Conservation (phyloP, 2,888 invertebrate species). For the Spodoptera picta region DNA sequence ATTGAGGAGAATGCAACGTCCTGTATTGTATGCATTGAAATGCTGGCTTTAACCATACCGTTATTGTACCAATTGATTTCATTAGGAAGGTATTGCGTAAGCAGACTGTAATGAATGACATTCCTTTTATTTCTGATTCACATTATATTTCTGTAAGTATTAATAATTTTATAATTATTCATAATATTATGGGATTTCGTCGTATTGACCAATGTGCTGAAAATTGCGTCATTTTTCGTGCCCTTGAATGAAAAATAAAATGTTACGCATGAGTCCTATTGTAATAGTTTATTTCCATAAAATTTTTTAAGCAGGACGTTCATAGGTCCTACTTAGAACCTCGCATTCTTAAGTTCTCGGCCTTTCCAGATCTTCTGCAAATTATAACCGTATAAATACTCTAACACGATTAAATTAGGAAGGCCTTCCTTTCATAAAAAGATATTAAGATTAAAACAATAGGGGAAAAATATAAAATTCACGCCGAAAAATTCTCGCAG, state of each 20-base stretch:
- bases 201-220: too few species aligned
- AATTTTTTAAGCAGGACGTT: background rate
- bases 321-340: too few species aligned
- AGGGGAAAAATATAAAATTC: slow-evolving; percentile 30
- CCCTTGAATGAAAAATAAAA: too few species aligned
- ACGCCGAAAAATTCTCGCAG: slow-evolving; percentile 17
- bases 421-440: slow-evolving; percentile 32
- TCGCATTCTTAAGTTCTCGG: background rate
- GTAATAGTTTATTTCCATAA: background rate
- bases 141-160: too few species aligned
- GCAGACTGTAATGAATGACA: too few species aligned
- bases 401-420: slow-evolving; percentile 27
- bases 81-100: background rate
- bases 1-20: slow-evolving; percentile 2
- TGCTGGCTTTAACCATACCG: slow-evolving; percentile 3
- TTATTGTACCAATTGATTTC: background rate
- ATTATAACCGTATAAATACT: slow-evolving; percentile 24
- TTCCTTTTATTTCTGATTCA: too few species aligned
- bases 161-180: too few species aligned
- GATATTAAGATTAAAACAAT: slow-evolving; percentile 44
- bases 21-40: slow-evolving; percentile 9
- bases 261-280: too few species aligned
- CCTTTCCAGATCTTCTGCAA: slow-evolving; percentile 13
- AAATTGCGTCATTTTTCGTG: too few species aligned
- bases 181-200: too few species aligned